phyloP scores from a whole-genome alignment of 1,140 invertebrate genomes.

The Whitmania pigra region DNA sequence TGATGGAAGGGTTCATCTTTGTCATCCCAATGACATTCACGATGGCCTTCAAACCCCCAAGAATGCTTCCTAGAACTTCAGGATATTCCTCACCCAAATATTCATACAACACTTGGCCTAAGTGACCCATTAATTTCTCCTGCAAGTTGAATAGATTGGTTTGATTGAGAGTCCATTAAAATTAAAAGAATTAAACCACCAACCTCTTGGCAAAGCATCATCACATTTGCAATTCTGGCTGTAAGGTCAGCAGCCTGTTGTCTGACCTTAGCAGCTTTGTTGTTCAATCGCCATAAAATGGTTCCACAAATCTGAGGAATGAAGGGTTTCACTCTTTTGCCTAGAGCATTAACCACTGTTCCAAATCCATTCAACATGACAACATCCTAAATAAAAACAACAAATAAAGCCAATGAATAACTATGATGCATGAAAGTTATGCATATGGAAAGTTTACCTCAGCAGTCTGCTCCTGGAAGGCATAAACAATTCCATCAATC shows the following conservation, averaged over 20 bases:
- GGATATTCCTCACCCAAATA: constrained; percentile 99
- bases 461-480: constrained; percentile 98
- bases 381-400: constrained; percentile 60
- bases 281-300: constrained; percentile 96
- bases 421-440: not conserved
- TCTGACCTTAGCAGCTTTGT: constrained; percentile 97
- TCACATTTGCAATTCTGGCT: constrained; percentile 91
- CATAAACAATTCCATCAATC: constrained; percentile 97
- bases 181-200: not conserved
- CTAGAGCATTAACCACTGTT: constrained; percentile 92
- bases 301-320: constrained; percentile 99
- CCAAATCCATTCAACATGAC: constrained; percentile 99
- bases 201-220: constrained; percentile 97
- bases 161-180: not conserved
- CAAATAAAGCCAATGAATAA: not conserved
- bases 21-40: constrained; percentile 99
- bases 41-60: constrained; percentile 94
- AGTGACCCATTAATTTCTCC: constrained; percentile 98
- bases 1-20: constrained; percentile 99
- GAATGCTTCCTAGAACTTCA: constrained; percentile 92
- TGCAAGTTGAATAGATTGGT: constrained; percentile 38
- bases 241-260: constrained; percentile 99
- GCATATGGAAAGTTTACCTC: constrained; percentile 52
- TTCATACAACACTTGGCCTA: constrained; percentile 98
- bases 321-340: constrained; percentile 93